Conservation (phyloP, 2,888 invertebrate species). For the Argynnis bischoffii region DNA sequence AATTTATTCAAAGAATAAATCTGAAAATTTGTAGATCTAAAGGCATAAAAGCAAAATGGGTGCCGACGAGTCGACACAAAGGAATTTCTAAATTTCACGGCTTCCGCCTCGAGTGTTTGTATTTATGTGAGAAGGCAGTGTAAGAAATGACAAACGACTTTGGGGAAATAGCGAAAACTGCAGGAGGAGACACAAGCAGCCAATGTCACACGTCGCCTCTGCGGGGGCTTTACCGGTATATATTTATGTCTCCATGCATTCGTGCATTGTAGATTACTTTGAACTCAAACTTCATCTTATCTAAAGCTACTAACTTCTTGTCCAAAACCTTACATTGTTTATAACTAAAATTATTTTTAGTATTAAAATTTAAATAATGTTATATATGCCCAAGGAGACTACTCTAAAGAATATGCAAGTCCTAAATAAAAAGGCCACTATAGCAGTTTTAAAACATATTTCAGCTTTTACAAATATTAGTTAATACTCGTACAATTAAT, state of each 20-base stretch:
- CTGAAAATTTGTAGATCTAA: conserved; percentile 82
- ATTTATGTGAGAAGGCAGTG: conserved; percentile 75
- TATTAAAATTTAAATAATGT: no score
- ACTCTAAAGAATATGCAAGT: no score
- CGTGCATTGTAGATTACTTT: conserved; percentile 2
- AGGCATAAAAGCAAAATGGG: conserved; percentile 77
- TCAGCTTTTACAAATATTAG: no score
- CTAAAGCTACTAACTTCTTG: no score
- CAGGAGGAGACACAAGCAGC: conserved; percentile 44
- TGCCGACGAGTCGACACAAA: conserved; percentile 78
- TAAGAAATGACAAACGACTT: conserved; percentile 77
- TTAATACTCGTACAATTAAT: no score
- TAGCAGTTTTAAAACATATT: no score
- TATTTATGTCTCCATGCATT: neutral
- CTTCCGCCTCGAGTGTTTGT: conserved; percentile 79
- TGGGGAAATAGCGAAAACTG: conserved; percentile 47
- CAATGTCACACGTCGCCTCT: conserved; percentile 52
- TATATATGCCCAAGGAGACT: no score
- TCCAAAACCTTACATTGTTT: no score
- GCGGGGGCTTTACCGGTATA: conserved; percentile 34
- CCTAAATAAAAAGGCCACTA: no score
- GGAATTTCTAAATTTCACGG: conserved; percentile 82
- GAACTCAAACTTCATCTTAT: no score
- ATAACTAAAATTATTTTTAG: no score
- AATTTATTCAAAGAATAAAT: conserved; percentile 83